These are phyloP conservation scores for Nasonovia ribisnigri DNA, from an alignment of 2,888 invertebrate species.

Conservation along the genomic window DNA sequence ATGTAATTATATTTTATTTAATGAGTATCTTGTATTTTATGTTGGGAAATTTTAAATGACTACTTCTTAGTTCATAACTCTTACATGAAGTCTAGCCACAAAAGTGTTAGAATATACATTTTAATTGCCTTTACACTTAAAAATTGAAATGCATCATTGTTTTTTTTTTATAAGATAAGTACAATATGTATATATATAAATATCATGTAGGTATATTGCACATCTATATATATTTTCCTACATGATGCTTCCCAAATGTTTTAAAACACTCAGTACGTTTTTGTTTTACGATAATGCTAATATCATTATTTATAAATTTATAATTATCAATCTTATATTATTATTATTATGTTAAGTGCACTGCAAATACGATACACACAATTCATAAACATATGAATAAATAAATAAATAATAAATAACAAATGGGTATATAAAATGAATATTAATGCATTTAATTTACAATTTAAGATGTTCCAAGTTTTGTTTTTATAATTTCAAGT, in stretches of 20 bases:
- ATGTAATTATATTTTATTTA: not conserved
- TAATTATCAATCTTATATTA: too few relatives aligned
- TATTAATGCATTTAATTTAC: too few relatives aligned
- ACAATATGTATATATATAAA: not conserved
- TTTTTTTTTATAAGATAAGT: not conserved
- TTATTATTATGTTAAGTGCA: too few relatives aligned
- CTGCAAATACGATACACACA: too few relatives aligned
- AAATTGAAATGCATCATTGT: not conserved
- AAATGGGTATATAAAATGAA: too few relatives aligned
- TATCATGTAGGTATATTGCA: too few relatives aligned
- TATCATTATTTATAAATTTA: too few relatives aligned
- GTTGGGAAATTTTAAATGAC: not conserved
- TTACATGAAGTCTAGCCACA: not conserved
- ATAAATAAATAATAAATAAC: too few relatives aligned
- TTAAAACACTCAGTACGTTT: too few relatives aligned
- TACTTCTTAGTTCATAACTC: not conserved
- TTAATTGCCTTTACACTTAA: not conserved
- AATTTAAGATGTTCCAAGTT: not conserved
- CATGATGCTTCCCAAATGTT: too few relatives aligned
- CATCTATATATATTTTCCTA: not conserved
- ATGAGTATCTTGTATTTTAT: not conserved
- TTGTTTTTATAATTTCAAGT: not conserved
- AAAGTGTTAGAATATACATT: not conserved
- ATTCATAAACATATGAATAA: too few relatives aligned
- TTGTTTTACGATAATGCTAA: not conserved